These are phyloP conservation scores for Vireo griseus DNA, from an alignment of 2,797 vertebrate species.

Conservation along the genomic window DNA sequence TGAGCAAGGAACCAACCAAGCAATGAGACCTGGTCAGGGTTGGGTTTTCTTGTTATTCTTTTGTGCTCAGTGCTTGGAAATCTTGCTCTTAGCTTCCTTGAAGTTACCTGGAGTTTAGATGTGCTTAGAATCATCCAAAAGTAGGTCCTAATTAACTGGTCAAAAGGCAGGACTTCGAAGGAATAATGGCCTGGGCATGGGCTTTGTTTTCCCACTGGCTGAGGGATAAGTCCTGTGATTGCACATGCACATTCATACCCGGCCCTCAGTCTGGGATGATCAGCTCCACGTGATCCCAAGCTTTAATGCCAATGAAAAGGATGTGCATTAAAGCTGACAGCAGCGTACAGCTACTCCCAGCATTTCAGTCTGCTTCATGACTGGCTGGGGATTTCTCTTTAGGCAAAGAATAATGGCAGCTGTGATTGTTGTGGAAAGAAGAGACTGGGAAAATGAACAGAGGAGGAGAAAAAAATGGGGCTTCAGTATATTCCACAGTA, in stretches of 20 bases:
- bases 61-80: background rate
- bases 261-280: background rate
- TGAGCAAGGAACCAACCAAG: background rate
- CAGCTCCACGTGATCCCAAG: background rate
- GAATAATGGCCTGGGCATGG: background rate
- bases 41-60: background rate
- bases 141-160: background rate
- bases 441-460: background rate
- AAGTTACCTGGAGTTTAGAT: background rate
- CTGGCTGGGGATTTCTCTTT: background rate
- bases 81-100: background rate
- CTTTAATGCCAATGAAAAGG: background rate
- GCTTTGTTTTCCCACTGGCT: background rate
- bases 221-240: background rate
- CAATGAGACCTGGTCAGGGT: background rate
- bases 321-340: background rate
- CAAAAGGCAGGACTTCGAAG: background rate
- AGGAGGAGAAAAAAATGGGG: background rate
- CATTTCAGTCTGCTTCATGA: background rate
- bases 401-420: background rate
- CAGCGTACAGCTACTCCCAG: background rate
- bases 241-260: background rate
- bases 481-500: background rate
- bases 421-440: background rate
- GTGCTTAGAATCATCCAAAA: background rate